Base-by-base conservation (phyloP, 1,140 invertebrate genomes). In the Pinna nobilis region DNA sequence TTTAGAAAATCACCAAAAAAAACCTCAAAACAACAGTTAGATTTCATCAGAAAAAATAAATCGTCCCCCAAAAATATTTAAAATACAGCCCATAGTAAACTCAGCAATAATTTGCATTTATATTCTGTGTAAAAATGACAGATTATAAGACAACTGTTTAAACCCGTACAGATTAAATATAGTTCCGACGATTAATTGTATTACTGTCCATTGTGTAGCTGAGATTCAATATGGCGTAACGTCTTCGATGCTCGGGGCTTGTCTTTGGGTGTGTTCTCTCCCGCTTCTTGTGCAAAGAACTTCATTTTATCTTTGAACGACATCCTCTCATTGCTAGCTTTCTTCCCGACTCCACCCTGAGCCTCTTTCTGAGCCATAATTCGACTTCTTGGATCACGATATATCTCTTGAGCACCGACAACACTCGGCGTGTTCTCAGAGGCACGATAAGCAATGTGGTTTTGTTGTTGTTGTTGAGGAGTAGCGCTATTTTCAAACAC, bases 281-380 rank as follows among this genome's bases (percentile, higher is more conserved):
- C 89, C 35, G 88, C 81, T 74, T 90, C 85, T 55, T 75, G 50
- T 35, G 89, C 89, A 80, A 90, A 90, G 74, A 89, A 84, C 77
- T 88, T 88, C 89, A 90, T 90, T 82, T 90, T 90, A 76, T 90
- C 89, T 67, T 86, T 82, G 76, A 90, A 90, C 13, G 83, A 86
- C 80, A 88, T 82, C 49, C 83, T 77, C 33, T 88, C 86, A 15
- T 76, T 37, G 15, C 39, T 80, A 61, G 57, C 63, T 44, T 70
- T 80, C 50, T 78, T 78, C 0, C 49, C 49, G 4, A 23, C 37
- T 6, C 35, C 35, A 28, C 74, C 66, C 57, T 80, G 78, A 28
- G 80, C 73, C 6, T 80, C 82, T 64, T 82, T 85, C 70, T 84
- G 80, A 35, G 90, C 88, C 60, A 87, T 82, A 37, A 90, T 88